Evolutionary conservation across 2,888 invertebrate species (phyloP).

Genomic region (Stenotaenia linearis): DNA sequence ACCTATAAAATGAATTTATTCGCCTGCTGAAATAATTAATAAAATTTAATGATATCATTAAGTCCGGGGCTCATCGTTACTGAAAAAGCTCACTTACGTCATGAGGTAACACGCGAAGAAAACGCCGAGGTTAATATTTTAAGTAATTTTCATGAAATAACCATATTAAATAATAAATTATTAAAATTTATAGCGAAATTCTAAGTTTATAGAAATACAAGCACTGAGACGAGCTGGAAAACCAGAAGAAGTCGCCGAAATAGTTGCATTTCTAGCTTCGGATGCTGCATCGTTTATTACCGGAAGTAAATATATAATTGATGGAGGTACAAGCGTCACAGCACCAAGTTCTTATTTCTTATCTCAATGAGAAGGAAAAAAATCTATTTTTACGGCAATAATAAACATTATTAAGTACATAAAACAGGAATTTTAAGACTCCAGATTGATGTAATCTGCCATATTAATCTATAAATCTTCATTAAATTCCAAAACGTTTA

Average conservation of each 20-base stretch:
- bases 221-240: neutral
- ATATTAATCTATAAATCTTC: conserved; percentile 7
- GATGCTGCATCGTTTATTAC: conserved; percentile 21
- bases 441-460: neutral
- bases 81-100: neutral
- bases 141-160: neutral
- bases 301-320: neutral
- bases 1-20: conserved; percentile 2
- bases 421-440: neutral
- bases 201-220: neutral
- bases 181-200: too few species aligned
- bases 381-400: neutral
- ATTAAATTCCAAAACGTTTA: conserved; percentile 5
- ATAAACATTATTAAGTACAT: neutral
- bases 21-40: neutral
- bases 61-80: neutral
- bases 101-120: neutral
- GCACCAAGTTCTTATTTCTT: neutral
- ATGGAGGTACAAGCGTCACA: neutral
- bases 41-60: conserved; percentile 20
- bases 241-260: neutral
- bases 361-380: neutral
- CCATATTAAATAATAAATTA: too few species aligned
- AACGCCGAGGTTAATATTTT: neutral
- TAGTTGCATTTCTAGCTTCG: conserved; percentile 8